Base-by-base conservation (phyloP, 2,797 vertebrate species). In the Sus cebifrons region DNA sequence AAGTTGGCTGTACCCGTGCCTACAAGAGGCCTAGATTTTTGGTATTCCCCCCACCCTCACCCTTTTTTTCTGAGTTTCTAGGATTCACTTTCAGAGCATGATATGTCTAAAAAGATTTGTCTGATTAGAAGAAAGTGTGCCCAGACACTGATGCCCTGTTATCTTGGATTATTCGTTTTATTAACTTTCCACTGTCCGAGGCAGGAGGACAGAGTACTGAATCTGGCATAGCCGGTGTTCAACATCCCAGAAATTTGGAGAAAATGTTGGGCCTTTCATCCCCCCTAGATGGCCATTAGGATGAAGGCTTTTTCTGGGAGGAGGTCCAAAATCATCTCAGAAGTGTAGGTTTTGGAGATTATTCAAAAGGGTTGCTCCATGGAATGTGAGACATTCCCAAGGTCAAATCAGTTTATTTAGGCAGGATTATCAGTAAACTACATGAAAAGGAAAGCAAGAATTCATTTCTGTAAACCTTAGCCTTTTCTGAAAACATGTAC, bases 321-420 rank as follows among this genome's bases (percentile, higher is more conserved):
- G 89, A 95, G 70, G n/a, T 98, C 97, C 98, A 98, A 98, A 96
- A 95, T 89, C 64, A 98, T 98, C 95, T 98, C 87, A 97, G 89
- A 98, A 96, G 81, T 93, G 68, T 96, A 97, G 96, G 27, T 95
- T 98, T 98, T 98, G 98, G 97, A 98, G 86, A 73, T 92, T 78
- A 97, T 97, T 98, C 97, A 98, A 17, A 98, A 98, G 81, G 97
- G 68, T 95, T 98, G 94, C 97, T 95, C 89, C 74, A 18, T 85
- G 52, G 96, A 98, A 95, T 97, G 91, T 96, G 96, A 98, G 95
- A 97, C 85, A 77, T 86, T 97, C 97, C 73, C 86, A 96, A 97
- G 98, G 97, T 97, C 88, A 95, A 56, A 97, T 97, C 68, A 97
- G 97, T 98, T 98, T 98, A 94, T 97, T 98, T 98, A 95, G 96